Conservation (phyloP, 2,888 invertebrate species). For the Epinotia demarniana region DNA sequence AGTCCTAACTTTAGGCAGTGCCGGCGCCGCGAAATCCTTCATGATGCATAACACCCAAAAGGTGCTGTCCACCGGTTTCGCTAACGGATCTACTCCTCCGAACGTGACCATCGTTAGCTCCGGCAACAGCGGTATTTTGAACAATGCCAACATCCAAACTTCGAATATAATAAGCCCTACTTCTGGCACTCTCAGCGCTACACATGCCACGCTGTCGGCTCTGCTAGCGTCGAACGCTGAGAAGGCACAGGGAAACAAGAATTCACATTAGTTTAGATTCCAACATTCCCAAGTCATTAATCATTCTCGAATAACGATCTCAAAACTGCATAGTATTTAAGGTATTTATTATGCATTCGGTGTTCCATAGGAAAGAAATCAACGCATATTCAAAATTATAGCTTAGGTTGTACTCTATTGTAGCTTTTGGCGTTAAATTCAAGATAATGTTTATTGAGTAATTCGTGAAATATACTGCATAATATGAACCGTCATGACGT, state of each 20-base stretch:
- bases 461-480: neutral
- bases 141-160: constrained; percentile 58
- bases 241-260: constrained; percentile 52
- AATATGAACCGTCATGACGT: neutral
- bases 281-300: constrained; percentile 27
- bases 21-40: constrained; percentile 77
- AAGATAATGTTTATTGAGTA: neutral
- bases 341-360: constrained; percentile 5
- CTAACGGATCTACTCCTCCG: constrained; percentile 75
- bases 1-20: constrained; percentile 78
- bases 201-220: constrained; percentile 80
- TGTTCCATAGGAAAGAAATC: constrained; percentile 6
- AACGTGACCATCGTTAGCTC: constrained; percentile 81
- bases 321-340: constrained; percentile 22
- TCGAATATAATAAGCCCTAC: constrained; percentile 68
- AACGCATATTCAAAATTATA: constrained; percentile 3
- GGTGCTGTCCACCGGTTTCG: constrained; percentile 77
- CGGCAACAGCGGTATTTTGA: constrained; percentile 67
- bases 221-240: constrained; percentile 69
- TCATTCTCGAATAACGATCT: constrained; percentile 35
- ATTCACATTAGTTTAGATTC: constrained; percentile 45
- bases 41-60: constrained; percentile 83
- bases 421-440: neutral
- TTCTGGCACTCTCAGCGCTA: constrained; percentile 77
- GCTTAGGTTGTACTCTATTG: neutral